Evolutionary conservation across 92 coral and sea anemone species (phyloP).

Genomic region (Umimayanthus kanabou): DNA sequence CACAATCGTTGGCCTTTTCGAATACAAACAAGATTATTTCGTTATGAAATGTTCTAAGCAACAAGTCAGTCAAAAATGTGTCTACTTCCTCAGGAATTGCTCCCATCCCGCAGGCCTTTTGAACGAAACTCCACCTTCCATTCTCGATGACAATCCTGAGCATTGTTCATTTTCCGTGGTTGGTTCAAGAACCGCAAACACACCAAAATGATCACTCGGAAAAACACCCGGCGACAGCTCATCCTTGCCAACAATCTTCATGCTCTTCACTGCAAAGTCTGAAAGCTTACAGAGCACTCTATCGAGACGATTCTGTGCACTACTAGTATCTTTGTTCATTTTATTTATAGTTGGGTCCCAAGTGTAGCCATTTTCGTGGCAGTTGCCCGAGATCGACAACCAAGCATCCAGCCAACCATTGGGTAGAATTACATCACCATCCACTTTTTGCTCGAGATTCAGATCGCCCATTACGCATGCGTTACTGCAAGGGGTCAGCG

Average conservation of each 20-base stretch:
- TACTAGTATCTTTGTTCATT: conserved; percentile 23
- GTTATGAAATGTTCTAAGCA: not conserved
- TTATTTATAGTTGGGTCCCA: conserved; percentile 53
- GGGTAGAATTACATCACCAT: conserved; percentile 66
- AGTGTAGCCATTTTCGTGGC: conserved; percentile 57
- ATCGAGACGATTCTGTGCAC: conserved; percentile 54
- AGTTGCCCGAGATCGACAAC: conserved; percentile 45
- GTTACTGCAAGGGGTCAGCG: conserved; percentile 44
- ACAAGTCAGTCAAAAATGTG: not conserved
- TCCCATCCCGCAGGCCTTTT: conserved; percentile 47
- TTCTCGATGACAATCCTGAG: not conserved
- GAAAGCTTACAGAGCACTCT: conserved; percentile 66
- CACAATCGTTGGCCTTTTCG: not conserved
- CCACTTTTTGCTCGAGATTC: conserved; percentile 55
- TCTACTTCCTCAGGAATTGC: not conserved
- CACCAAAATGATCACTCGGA: conserved; percentile 71
- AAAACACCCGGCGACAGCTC: conserved; percentile 38
- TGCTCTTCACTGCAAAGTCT: conserved; percentile 47
- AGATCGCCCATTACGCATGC: conserved; percentile 75
- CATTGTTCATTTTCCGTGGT: not conserved
- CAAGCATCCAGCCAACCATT: conserved; percentile 62
- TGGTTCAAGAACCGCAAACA: conserved; percentile 43
- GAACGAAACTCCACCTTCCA: conserved; percentile 35
- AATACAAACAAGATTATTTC: not conserved
- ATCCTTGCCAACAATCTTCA: conserved; percentile 46